Percentiles rank a stretch among this genome's conserved stretches.
Conservation (phyloP, 2,888 invertebrate species). For the Lysandra coridon region DNA sequence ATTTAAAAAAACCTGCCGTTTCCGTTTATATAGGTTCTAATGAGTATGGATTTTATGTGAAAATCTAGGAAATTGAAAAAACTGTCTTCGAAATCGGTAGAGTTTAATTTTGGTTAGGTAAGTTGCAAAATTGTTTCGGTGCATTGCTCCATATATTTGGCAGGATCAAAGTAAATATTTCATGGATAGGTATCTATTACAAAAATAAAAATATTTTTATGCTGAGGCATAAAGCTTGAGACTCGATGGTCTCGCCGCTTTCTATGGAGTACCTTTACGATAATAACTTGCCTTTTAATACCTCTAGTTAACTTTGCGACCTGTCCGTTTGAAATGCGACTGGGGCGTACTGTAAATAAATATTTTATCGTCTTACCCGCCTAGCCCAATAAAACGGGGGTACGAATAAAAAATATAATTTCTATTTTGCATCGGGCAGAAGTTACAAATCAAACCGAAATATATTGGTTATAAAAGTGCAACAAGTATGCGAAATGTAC, state of each 20-base stretch:
- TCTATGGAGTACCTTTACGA: background rate
- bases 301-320: background rate
- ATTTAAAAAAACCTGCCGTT: no score
- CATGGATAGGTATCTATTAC: background rate
- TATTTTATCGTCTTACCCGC: conserved; percentile 23
- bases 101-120: no score
- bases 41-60: no score
- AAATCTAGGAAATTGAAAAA: no score
- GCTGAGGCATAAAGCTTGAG: background rate
- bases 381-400: conserved; percentile 18
- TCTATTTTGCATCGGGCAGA: conserved; percentile 59
- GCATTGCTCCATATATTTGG: background rate
- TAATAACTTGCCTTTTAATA: conserved; percentile 12
- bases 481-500: conserved; percentile 73
- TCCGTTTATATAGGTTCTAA: no score
- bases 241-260: background rate
- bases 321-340: conserved; percentile 22
- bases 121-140: no score
- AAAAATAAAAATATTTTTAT: background rate
- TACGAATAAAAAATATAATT: conserved; percentile 47
- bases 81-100: no score
- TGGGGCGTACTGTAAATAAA: conserved; percentile 25
- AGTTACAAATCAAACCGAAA: conserved; percentile 78
- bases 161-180: background rate
- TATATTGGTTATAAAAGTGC: conserved; percentile 79